Percentiles rank a stretch among this genome's conserved stretches.
phyloP scores from a whole-genome alignment of 2,888 invertebrate species.

The Chloroclysta siterata region DNA sequence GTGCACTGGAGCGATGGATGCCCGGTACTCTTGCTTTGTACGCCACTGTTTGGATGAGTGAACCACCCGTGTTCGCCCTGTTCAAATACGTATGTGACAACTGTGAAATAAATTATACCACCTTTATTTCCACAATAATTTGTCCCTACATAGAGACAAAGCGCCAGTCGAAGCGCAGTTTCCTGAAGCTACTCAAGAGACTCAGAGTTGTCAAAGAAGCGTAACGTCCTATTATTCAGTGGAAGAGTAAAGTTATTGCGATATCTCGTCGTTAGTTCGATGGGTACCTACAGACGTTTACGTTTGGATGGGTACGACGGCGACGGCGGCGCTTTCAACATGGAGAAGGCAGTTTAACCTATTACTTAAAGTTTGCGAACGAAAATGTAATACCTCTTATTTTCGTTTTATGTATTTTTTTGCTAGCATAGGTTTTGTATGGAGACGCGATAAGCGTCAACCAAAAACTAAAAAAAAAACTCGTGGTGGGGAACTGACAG shows the following conservation, averaged over 20 bases:
- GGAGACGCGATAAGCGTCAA: no score
- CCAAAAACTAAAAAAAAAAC: no score
- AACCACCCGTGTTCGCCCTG: constrained; percentile 48
- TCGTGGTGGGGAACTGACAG: no score
- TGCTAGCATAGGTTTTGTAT: no score
- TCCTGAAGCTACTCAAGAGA: constrained; percentile 28
- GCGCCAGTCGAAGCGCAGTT: constrained; percentile 11
- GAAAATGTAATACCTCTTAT: not conserved
- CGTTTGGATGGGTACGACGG: constrained; percentile 39
- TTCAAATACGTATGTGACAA: constrained; percentile 52
- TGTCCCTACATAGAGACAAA: constrained; percentile 34
- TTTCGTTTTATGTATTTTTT: no score
- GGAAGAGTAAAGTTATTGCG: constrained; percentile 57
- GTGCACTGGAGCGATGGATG: constrained; percentile 68
- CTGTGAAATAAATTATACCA: constrained; percentile 54
- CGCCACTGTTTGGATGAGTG: constrained; percentile 66
- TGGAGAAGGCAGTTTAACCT: constrained; percentile 26
- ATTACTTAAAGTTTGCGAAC: constrained; percentile 6
- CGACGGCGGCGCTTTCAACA: constrained; percentile 27
- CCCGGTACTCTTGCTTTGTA: constrained; percentile 70
- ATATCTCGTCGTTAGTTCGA: constrained; percentile 62
- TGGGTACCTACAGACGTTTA: constrained; percentile 45
- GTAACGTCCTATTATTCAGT: constrained; percentile 37
- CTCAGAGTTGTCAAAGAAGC: constrained; percentile 44
- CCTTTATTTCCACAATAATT: constrained; percentile 45